phyloP scores from a whole-genome alignment of 2,797 vertebrate species.

The Glossophaga mutica region DNA sequence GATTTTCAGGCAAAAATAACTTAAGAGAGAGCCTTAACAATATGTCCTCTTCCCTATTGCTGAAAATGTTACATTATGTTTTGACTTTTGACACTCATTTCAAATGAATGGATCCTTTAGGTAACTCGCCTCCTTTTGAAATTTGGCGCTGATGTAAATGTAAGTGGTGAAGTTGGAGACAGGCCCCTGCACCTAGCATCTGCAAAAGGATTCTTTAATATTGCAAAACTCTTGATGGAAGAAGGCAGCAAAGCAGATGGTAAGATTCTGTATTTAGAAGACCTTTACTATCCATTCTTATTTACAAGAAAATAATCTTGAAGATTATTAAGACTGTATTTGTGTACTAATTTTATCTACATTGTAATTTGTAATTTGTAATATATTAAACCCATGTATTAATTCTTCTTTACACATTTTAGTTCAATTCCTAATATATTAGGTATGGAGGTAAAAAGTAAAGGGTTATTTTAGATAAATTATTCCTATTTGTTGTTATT shows the following conservation, averaged over 20 bases:
- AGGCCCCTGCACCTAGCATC: constrained; percentile 93
- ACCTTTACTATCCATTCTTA: background rate
- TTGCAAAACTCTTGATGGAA: constrained; percentile 90
- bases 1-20: background rate
- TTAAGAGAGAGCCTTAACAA: background rate
- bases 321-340: background rate
- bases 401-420: background rate
- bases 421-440: background rate
- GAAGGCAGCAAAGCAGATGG: constrained; percentile 91
- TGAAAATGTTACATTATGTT: background rate
- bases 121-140: constrained; percentile 91
- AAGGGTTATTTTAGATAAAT: background rate
- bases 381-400: background rate
- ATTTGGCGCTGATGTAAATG: constrained; percentile 93
- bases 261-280: constrained; percentile 75
- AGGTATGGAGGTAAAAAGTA: background rate
- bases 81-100: constrained; percentile 28
- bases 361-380: background rate
- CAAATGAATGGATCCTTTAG: constrained; percentile 76
- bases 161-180: constrained; percentile 94
- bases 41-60: background rate
- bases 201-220: constrained; percentile 92
- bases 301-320: background rate
- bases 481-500: background rate
- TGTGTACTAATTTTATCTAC: background rate